Evolutionary conservation across 2,113 vertebrate species (phyloP), one percentile per base, ranked within the genome.

Genomic region (Lasiurus borealis): DNA sequence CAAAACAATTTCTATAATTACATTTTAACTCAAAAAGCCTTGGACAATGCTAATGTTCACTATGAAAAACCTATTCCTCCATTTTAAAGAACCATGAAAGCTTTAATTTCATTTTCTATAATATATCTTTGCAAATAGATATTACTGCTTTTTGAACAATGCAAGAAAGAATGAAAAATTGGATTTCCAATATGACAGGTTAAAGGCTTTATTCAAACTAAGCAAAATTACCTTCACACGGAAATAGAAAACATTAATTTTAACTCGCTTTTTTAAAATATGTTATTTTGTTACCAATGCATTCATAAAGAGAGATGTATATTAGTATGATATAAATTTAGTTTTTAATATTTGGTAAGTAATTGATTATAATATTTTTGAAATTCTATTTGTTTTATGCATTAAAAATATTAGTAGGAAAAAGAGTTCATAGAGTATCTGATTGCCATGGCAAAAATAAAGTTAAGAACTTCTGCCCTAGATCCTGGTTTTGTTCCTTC

Each of bases 11-110:
- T 57, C 13, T 90, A 68, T 18, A 85, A 40, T 40, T 91, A 36
- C 9, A 88, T 3, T 91, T 19, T 75, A 40, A 54, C 3, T 44
- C 2, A 50, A 31, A 85, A 72, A 78, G 25, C 6, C 7, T 59
- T 75, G 46, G 27, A 69, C 2, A 85, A 34, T 66, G 14, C 0
- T 85, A n/a, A 10, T 64, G 8, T 71, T 85, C 15, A 76, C 6
- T 76, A 8, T 54, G 57, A 92, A 40, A 81, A 78, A 59, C 1
- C 1, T 83, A 64, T 83, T 23, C 13, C 72, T 72, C 10, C 14
- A 75, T 85, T 96, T 93, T 80, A 93, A 88, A 76, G 8, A 85
- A 4, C 11, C 85, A n/a, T 68, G 23, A 80, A 95, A 68, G 8
- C 3, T 83, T 90, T 87, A 90, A 31, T 87, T 62, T 36, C 3